These are phyloP conservation scores for Erpornis zantholeuca DNA, from an alignment of 2,113 vertebrate genomes.

Conservation along the genomic window DNA sequence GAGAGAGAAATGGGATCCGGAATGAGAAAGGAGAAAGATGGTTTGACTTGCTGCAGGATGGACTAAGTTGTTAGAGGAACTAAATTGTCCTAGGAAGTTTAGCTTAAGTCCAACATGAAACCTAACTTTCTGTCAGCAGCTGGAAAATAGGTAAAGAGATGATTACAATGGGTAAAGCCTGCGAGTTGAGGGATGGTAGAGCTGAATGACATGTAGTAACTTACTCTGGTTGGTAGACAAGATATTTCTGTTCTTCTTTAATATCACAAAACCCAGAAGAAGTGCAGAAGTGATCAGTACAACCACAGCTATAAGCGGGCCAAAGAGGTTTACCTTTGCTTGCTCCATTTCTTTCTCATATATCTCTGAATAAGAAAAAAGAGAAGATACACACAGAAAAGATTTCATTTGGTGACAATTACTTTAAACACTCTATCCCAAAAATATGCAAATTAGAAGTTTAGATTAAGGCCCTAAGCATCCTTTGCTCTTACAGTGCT, in stretches of 20 bases:
- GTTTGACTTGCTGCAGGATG: neutral
- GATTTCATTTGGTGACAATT: neutral
- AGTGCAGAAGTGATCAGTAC: neutral
- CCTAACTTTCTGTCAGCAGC: neutral
- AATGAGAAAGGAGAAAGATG: neutral
- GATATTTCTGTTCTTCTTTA: conserved; percentile 23
- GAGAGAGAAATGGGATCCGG: neutral
- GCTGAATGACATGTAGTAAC: neutral
- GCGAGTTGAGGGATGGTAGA: neutral
- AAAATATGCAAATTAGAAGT: neutral
- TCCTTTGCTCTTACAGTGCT: neutral
- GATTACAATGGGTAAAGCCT: neutral
- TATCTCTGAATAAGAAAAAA: conserved; percentile 31
- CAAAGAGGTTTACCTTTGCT: conserved; percentile 13
- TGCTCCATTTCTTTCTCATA: neutral
- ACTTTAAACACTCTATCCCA: neutral
- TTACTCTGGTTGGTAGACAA: conserved; percentile 34
- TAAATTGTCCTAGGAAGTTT: neutral
- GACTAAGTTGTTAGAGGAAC: neutral
- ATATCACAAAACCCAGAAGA: conserved; percentile 6
- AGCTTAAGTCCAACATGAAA: neutral
- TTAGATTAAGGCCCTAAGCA: neutral
- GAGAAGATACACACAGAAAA: neutral
- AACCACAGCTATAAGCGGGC: conserved; percentile 1
- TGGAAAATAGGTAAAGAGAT: neutral